Percentiles rank a stretch among this genome's conserved stretches.
These are phyloP conservation scores for Ornithorhynchus anatinus DNA, from an alignment of 2,113 vertebrate species.

Conservation along the genomic window DNA sequence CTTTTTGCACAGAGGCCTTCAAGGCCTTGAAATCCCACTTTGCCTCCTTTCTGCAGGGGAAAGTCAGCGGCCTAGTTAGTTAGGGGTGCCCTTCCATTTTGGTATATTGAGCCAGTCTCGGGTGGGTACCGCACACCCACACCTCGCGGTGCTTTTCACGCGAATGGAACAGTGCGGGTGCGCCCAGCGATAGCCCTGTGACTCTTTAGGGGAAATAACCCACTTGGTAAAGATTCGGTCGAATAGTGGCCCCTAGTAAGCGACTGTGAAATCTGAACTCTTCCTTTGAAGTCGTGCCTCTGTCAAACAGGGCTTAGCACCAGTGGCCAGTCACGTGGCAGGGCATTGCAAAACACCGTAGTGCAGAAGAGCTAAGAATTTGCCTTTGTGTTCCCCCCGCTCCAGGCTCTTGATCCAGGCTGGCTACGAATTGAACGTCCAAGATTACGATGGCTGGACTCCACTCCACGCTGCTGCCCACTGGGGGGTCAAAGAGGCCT, in stretches of 20 bases:
- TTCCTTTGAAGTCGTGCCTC: neutral
- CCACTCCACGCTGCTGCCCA: conserved; percentile 92
- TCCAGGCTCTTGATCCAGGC: conserved; percentile 89
- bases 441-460: conserved; percentile 92
- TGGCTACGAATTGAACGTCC: conserved; percentile 84
- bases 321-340: neutral
- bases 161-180: neutral
- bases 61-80: neutral
- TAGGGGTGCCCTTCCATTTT: too few relatives aligned
- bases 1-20: too few relatives aligned
- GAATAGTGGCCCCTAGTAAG: neutral
- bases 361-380: neutral
- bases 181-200: neutral
- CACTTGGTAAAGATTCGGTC: neutral
- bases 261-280: neutral
- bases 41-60: neutral
- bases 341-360: neutral
- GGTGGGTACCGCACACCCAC: neutral
- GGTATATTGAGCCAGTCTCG: neutral
- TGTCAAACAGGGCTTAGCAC: neutral
- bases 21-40: too few relatives aligned
- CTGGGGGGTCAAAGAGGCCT: conserved; percentile 92
- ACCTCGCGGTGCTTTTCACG: neutral
- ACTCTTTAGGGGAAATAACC: neutral
- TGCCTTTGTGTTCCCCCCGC: conserved; percentile 9